Evolutionary conservation across 2,113 vertebrate genomes (phyloP), one percentile per base, ranked within the genome.

Genomic region (Thunnus maccoyii): DNA sequence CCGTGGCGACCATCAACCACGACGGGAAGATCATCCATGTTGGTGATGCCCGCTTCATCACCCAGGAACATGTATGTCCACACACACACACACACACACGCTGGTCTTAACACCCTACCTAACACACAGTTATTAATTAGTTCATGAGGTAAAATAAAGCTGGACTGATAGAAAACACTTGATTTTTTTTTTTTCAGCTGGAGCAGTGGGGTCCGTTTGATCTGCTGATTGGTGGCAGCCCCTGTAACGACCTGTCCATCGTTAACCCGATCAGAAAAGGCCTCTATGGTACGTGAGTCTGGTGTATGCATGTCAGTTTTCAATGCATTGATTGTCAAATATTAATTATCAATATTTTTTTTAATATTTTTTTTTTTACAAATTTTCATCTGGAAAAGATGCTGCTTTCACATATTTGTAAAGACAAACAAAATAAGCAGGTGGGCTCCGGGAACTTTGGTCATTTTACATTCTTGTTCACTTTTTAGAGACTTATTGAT

Each of bases 161-260:
- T 36, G 32, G 7, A 36, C 32, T 36, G 7, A 41, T 41, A 41
- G 36, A 41, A 41, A 8, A 7, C 36, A 41, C 36, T 3, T 62
- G 32, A 10, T 12, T 3, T 10, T 10, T n/a, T 7, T 12, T 52
- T 5, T 3, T 30, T 61, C 20, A 72, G 69, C 15, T 72, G 36
- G 78, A 96, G 7, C 84, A 96, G 62, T 98, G 97, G 97, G 98
- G 98, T 0, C 98, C 97, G 0, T 98, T 99, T 78, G 98, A 99
- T 83, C 62, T 99, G 92, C 95, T 99, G 91, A 98, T 99, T 0
- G 98, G 98, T 2, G 98, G 98, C 17, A 99, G 96, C 82, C 97
- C 97, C 9, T 99, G 96, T 41, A 97, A 98, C 0, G 97, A 99
- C 15, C 94, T 98, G 12, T 97, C 97, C 47, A 96, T 96, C 16